Conservation (phyloP, 2,888 invertebrate species). For the Drosophila macrospina region DNA sequence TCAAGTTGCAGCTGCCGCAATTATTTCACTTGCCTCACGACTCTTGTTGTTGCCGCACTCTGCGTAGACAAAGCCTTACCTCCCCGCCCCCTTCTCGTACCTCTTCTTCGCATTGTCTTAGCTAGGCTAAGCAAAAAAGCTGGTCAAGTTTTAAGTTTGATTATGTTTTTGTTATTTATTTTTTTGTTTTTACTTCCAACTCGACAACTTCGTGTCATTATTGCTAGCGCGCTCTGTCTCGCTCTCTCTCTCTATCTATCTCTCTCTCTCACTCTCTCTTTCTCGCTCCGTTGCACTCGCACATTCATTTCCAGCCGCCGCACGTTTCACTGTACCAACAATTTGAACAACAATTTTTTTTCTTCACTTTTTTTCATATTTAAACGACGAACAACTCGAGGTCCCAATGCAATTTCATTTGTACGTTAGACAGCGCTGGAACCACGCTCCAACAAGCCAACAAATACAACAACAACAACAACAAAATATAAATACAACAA, state of each 20-base stretch:
- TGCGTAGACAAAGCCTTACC: no score
- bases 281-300: constrained; percentile 43
- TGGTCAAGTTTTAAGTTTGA: constrained; percentile 62
- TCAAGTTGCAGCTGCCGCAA: not conserved
- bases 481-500: not conserved
- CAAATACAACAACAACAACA: not conserved
- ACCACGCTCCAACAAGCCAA: constrained; percentile 13
- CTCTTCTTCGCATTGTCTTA: not conserved
- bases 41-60: constrained; percentile 42
- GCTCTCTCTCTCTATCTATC: constrained; percentile 4
- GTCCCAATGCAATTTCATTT: constrained; percentile 70
- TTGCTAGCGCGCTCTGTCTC: constrained; percentile 9
- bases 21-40: constrained; percentile 28
- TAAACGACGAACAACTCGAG: constrained; percentile 58
- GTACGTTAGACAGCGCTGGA: constrained; percentile 52
- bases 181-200: constrained; percentile 61
- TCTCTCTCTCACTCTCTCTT: constrained; percentile 11
- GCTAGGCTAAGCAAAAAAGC: constrained; percentile 17
- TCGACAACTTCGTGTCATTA: constrained; percentile 54
- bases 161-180: constrained; percentile 64
- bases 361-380: constrained; percentile 71
- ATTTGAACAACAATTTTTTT: constrained; percentile 48
- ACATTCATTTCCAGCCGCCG: constrained; percentile 53
- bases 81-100: not conserved
- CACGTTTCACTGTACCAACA: constrained; percentile 67